Conservation (phyloP, 2,113 vertebrate genomes). For the Theropithecus gelada region DNA sequence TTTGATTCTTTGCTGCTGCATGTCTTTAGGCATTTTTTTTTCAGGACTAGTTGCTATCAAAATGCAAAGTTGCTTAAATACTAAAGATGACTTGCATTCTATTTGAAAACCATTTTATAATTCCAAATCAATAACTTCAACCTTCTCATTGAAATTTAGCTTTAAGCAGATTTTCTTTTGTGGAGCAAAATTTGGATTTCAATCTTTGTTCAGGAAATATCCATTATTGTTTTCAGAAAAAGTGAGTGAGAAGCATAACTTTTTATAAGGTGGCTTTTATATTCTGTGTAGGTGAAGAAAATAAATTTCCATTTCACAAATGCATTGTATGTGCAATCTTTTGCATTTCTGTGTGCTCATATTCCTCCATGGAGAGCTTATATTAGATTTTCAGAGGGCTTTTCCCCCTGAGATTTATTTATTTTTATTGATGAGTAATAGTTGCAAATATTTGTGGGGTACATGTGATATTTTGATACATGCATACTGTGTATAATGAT, state of each 20-base stretch:
- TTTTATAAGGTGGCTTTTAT: not conserved
- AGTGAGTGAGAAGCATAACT: constrained; percentile 30
- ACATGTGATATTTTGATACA: not conserved
- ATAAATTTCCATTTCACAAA: not conserved
- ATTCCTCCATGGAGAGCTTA: not conserved
- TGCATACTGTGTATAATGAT: not conserved
- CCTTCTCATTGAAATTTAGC: constrained; percentile 42
- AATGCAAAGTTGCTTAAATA: constrained; percentile 50
- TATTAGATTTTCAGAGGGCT: not conserved
- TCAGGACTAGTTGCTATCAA: constrained; percentile 27
- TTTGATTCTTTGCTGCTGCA: not conserved
- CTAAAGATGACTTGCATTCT: constrained; percentile 50
- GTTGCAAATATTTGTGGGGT: not conserved
- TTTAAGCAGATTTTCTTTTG: not conserved
- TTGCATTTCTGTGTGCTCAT: not conserved
- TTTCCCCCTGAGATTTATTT: not conserved
- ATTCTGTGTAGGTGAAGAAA: not conserved
- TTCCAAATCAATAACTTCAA: constrained; percentile 24
- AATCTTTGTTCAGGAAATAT: constrained; percentile 38
- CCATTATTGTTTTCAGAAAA: constrained; percentile 3
- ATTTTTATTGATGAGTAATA: not conserved
- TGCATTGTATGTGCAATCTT: not conserved
- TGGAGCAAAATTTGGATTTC: constrained; percentile 6
- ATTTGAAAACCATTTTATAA: constrained; percentile 33
- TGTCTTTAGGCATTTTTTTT: constrained; percentile 36